A percentile compares a stretch with the other conserved stretches of the same genome.
phyloP scores from a whole-genome alignment of 2,888 invertebrate genomes.

The Ochropleura leucogaster region DNA sequence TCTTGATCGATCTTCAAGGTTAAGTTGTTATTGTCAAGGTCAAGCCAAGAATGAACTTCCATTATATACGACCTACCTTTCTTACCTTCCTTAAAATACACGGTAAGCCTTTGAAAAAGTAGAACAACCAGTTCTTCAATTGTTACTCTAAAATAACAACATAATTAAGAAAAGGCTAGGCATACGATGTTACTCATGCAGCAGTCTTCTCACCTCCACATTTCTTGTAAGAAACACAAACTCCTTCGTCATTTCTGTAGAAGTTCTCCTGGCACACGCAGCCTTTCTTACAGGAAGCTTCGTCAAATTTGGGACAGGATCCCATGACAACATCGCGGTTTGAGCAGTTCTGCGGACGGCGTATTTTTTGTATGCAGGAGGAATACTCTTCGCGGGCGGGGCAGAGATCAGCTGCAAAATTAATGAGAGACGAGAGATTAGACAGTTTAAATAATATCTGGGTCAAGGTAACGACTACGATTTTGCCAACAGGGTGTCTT shows the following conservation, averaged over 20 bases:
- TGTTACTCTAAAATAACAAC: too few relatives aligned
- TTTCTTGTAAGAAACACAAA: conserved; percentile 48
- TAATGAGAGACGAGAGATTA: not conserved
- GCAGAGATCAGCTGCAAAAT: conserved; percentile 61
- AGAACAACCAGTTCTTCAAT: too few relatives aligned
- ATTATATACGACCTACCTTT: too few relatives aligned
- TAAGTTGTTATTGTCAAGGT: too few relatives aligned
- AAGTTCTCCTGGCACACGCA: conserved; percentile 55
- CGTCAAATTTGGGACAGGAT: conserved; percentile 18
- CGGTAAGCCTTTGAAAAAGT: too few relatives aligned
- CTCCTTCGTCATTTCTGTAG: conserved; percentile 50
- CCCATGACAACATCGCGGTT: conserved; percentile 21
- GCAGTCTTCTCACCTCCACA: conserved; percentile 46
- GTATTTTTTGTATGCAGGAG: conserved; percentile 43
- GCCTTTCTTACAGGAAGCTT: conserved; percentile 35
- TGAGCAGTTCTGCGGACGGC: conserved; percentile 49
- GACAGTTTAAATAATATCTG: not conserved
- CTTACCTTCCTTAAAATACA: too few relatives aligned
- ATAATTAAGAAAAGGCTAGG: not conserved
- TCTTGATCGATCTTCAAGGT: too few relatives aligned
- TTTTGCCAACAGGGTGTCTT: not conserved
- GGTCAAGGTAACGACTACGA: not conserved
- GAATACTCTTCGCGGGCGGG: conserved; percentile 52
- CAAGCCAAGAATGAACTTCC: too few relatives aligned
- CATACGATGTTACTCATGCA: not conserved